Base-by-base conservation (phyloP, 2,888 invertebrate species). In the Dastarcus helophoroides region DNA sequence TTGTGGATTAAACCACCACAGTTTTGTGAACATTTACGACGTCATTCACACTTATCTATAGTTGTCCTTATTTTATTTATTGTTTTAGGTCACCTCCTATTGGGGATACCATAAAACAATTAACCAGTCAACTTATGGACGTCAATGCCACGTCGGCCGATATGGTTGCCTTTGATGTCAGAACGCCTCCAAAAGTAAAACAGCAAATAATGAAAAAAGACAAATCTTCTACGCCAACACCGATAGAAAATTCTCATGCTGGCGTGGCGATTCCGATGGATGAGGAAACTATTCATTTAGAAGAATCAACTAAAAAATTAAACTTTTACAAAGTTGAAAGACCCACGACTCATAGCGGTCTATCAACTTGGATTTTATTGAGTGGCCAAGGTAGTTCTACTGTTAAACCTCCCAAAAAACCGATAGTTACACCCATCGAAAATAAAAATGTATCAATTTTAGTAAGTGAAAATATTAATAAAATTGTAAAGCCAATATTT, bases 341-440 rank as follows among this genome's bases (percentile, higher is more conserved):
- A 45, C 48, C 60, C 64, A 32, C 73, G 66, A 33, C 80, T 67
- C 26, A 69, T 69, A 13, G 69, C 31, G 79, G 79, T 1, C 66
- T 82, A 37, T 82, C 81, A 1, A 82, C 83, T 1, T 83, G 82
- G 83, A 75, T 82, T 36, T 62, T 81, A 10, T 54, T 83, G 10
- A 80, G 77, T 46, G 68, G 69, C 5, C 65, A 64, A n/a, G 26
- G 45, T 3, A 44, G 50, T 6, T 33, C 46, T 7, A 61, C 60
- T 0, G 33, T 45, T 13, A 54, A 50, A 33, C 38, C 52, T 1
- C 38, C 48, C 6, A 43, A 40, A 21, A 51, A 51, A 36, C 38
- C 45, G 10, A 12, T 33, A 7, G 30, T 38, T 7, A 43, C 40
- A 32, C 33, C 39, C 2, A 42, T 40, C 33, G 27, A 35, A 23